Conservation (phyloP, 35 echinoderm and acorn worm species). For the Holothuria glaberrima region DNA sequence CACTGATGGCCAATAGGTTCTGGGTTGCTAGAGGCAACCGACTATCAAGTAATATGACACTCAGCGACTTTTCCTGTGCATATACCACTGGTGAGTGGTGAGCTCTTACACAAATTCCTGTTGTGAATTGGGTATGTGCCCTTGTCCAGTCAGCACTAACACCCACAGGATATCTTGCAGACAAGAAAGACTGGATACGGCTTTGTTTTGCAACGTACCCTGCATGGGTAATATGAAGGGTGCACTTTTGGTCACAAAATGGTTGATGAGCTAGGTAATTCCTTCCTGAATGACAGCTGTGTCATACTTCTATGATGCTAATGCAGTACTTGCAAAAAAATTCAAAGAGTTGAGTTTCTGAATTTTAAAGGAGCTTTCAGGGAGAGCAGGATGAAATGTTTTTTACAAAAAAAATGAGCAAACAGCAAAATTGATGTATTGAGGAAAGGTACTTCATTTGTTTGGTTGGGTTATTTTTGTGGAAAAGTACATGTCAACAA, state of each 20-base stretch:
- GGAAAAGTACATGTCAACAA: no score
- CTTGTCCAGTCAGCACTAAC: constrained; percentile 62
- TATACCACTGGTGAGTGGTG: constrained; percentile 10
- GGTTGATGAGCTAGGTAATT: constrained; percentile 12
- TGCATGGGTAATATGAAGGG: not conserved
- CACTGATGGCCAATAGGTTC: constrained; percentile 61
- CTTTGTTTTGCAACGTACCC: not conserved
- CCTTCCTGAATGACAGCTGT: constrained; percentile 47
- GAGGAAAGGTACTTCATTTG: no score
- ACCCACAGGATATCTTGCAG: constrained; percentile 54
- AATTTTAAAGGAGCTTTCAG: constrained; percentile 44
- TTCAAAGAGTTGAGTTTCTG: constrained; percentile 37
- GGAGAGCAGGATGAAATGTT: not conserved
- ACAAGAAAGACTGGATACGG: not conserved
- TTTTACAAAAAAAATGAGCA: no score
- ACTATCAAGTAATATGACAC: constrained; percentile 55
- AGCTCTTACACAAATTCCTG: constrained; percentile 28
- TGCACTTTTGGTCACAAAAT: not conserved
- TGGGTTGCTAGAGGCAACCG: constrained; percentile 55
- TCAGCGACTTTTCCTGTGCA: constrained; percentile 64
- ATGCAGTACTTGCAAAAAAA: constrained; percentile 48
- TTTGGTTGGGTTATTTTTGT: no score
- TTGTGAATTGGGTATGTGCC: constrained; percentile 14
- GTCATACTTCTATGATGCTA: not conserved
- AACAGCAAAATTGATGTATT: no score